Evolutionary conservation across 2,113 vertebrate genomes (phyloP).

Genomic region (Sporophila hypoxantha): DNA sequence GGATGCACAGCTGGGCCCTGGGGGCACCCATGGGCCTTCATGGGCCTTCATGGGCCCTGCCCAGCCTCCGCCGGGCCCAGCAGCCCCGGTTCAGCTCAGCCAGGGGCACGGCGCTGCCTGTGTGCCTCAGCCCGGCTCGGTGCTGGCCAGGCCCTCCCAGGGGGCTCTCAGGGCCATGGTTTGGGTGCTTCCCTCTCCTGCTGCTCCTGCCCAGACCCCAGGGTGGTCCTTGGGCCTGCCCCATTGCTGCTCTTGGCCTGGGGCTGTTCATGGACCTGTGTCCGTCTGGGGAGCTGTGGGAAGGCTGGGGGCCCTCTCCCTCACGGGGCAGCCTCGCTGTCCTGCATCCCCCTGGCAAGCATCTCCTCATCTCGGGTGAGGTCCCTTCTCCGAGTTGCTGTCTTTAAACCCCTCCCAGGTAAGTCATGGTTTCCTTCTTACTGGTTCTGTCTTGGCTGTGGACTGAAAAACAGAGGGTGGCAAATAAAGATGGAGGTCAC

Average conservation of each 20-base stretch:
- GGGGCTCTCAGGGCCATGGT: accelerated
- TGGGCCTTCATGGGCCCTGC: too few relatives aligned
- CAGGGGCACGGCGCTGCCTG: accelerated
- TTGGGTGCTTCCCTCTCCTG: background rate
- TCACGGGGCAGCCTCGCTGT: accelerated
- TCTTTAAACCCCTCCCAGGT: background rate
- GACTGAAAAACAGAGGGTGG: background rate
- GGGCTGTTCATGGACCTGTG: accelerated
- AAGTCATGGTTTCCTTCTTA: background rate
- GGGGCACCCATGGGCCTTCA: background rate
- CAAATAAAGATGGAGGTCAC: accelerated
- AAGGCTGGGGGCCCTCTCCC: background rate
- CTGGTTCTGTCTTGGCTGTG: background rate
- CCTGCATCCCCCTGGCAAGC: background rate
- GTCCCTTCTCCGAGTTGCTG: background rate
- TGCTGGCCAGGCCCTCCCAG: too few relatives aligned
- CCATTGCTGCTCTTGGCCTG: too few relatives aligned
- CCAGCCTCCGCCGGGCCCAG: background rate
- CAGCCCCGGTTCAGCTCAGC: background rate
- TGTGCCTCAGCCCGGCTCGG: accelerated
- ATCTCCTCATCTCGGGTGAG: accelerated
- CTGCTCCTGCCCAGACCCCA: background rate
- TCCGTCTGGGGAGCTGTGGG: background rate
- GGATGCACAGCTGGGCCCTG: background rate
- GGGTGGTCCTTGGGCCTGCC: background rate